Evolutionary conservation across 2,113 vertebrate genomes (phyloP).

Genomic region (Aspiorhynchus laticeps): DNA sequence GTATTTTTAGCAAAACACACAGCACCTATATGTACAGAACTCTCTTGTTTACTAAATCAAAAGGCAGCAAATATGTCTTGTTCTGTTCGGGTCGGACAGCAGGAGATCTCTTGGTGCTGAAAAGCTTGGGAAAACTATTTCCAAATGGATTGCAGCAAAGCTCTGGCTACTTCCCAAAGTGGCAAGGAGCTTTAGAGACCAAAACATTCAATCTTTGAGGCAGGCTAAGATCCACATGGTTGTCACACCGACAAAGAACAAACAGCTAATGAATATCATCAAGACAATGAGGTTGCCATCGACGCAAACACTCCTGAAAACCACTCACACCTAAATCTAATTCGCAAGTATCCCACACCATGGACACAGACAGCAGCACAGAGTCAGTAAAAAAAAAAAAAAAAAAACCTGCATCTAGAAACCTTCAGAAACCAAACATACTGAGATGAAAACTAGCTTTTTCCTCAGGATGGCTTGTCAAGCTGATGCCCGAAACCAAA

Average conservation of each 20-base stretch:
- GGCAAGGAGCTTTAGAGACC: background rate
- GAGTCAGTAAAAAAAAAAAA: background rate
- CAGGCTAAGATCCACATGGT: conserved; percentile 5
- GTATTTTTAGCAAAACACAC: background rate
- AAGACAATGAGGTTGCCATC: conserved; percentile 24
- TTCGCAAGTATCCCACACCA: background rate
- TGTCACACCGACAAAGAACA: conserved; percentile 41
- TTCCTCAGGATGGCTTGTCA: background rate
- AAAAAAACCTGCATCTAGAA: background rate
- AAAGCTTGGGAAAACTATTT: conserved; percentile 22
- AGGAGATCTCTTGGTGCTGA: background rate
- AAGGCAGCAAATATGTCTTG: background rate
- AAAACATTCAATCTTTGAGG: background rate
- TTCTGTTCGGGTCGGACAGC: too few species aligned
- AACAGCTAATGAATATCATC: conserved; percentile 29
- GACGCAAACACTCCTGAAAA: background rate
- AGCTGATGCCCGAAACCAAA: background rate
- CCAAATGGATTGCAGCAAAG: background rate
- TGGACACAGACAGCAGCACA: background rate
- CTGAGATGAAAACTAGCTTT: too few species aligned
- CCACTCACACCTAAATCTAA: background rate
- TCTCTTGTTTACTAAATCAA: background rate
- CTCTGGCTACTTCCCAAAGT: background rate
- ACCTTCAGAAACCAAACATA: background rate
- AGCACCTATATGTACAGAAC: background rate